Percentiles rank a stretch among this genome's conserved stretches.
These are phyloP conservation scores for Nixonia krombeini DNA, from an alignment of 1,140 invertebrate genomes.

Conservation along the genomic window DNA sequence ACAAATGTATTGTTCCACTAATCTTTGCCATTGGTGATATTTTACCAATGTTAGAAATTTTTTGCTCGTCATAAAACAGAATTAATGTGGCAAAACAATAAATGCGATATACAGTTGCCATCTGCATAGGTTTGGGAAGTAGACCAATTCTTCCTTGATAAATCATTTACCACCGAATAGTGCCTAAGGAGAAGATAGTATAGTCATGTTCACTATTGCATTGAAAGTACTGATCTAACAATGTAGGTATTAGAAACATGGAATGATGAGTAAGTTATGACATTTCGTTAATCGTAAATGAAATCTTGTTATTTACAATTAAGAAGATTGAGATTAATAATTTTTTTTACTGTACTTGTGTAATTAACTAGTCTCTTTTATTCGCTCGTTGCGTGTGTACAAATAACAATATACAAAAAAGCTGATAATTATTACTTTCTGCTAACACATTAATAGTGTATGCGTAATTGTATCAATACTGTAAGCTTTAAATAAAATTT, in stretches of 20 bases:
- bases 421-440: no score
- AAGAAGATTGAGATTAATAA: neutral
- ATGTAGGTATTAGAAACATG: neutral
- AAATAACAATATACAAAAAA: no score
- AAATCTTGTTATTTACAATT: neutral
- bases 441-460: no score
- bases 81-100: neutral
- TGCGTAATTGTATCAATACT: no score
- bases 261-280: neutral
- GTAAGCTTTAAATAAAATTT: no score
- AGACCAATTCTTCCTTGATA: no score
- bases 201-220: neutral
- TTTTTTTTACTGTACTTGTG: neutral
- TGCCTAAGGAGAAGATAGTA: slow-evolving; percentile 36
- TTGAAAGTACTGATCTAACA: neutral
- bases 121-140: no score
- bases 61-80: neutral
- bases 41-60: slow-evolving; percentile 2
- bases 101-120: no score
- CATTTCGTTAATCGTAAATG: neutral
- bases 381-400: no score
- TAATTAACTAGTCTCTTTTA: neutral
- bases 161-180: slow-evolving; percentile 45
- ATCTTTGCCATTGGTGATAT: slow-evolving; percentile 11
- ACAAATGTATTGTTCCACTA: no score